Percentiles rank a stretch among this genome's conserved stretches.
phyloP scores from a whole-genome alignment of 2,797 vertebrate species.

The Sylvilagus floridanus region DNA sequence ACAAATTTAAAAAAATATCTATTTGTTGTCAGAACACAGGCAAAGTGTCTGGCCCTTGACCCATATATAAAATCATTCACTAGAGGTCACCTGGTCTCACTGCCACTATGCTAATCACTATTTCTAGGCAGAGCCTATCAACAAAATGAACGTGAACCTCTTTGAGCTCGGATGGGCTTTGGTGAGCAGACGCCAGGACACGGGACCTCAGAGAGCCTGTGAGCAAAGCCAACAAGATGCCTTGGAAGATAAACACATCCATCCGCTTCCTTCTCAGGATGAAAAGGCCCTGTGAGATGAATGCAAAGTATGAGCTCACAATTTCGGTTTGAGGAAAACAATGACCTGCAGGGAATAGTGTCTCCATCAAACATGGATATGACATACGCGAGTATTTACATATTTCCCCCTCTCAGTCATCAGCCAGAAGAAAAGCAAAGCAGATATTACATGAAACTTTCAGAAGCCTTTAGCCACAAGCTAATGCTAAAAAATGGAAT shows the following conservation, averaged over 20 bases:
- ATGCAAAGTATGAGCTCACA: neutral
- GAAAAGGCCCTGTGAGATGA: slow-evolving; percentile 16
- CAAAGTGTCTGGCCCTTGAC: neutral
- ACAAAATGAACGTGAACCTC: neutral
- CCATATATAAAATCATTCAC: neutral
- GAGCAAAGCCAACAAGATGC: neutral
- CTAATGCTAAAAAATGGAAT: slow-evolving; percentile 69
- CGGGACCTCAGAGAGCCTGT: neutral
- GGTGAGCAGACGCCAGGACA: neutral
- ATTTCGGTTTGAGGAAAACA: slow-evolving; percentile 38
- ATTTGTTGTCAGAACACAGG: neutral
- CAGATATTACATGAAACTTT: slow-evolving; percentile 52
- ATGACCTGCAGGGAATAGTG: neutral
- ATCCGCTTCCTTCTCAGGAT: neutral
- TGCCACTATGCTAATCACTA: neutral
- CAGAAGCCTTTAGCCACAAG: slow-evolving; percentile 63
- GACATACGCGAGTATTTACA: neutral
- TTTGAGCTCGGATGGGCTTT: neutral
- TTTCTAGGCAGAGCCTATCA: neutral
- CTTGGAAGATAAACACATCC: neutral
- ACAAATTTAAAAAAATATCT: neutral
- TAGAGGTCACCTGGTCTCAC: neutral
- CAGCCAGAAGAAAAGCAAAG: slow-evolving; percentile 38
- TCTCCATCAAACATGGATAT: slow-evolving; percentile 12
- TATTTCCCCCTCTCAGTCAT: neutral